phyloP scores from a whole-genome alignment of 2,113 vertebrate genomes.

The Atrichornis clamosus region DNA sequence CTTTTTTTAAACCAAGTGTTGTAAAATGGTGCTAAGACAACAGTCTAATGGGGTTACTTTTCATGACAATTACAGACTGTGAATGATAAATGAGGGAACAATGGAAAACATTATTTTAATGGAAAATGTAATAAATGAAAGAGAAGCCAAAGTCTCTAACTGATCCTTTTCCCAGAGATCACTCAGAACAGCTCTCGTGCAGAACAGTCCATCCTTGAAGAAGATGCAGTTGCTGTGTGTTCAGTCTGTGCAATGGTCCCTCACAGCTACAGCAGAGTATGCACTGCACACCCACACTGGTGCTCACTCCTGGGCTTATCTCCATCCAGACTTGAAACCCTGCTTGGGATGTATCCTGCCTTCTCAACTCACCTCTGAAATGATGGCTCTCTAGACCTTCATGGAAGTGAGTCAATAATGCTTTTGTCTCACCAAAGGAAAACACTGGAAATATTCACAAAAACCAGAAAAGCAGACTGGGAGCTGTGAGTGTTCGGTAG shows the following conservation, averaged over 20 bases:
- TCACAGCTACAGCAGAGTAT: neutral
- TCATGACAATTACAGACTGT: neutral
- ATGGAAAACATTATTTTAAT: neutral
- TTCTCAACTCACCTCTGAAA: neutral
- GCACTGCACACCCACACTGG: neutral
- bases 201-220: neutral
- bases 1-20: neutral
- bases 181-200: neutral
- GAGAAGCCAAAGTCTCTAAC: neutral
- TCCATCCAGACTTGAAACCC: neutral
- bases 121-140: neutral
- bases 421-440: neutral
- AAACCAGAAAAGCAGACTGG: neutral
- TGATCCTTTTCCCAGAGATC: neutral
- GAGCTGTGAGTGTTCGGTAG: neutral
- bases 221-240: neutral
- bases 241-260: neutral
- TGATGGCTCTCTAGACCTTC: neutral
- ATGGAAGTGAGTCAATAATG: neutral
- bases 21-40: neutral
- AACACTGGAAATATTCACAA: neutral
- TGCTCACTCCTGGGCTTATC: neutral
- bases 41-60: neutral
- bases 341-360: neutral
- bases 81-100: neutral